Conservation (phyloP, 2,113 vertebrate genomes). For the Bettongia penicillata region DNA sequence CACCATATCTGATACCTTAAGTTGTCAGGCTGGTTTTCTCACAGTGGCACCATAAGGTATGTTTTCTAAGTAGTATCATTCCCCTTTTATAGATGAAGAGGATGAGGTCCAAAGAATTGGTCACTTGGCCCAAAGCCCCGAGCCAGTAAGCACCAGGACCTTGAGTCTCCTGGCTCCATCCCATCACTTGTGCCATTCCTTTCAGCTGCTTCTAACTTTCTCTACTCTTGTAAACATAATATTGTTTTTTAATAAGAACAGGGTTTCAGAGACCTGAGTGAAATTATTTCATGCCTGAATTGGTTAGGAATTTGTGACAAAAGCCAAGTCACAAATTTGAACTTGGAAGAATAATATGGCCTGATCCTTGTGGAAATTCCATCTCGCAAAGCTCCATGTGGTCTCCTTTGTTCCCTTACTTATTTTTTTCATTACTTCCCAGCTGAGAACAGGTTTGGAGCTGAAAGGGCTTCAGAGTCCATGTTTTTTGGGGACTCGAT, state of each 20-base stretch:
- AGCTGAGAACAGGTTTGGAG: background rate
- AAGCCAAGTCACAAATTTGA: background rate
- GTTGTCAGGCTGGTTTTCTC: background rate
- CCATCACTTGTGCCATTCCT: background rate
- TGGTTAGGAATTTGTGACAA: background rate
- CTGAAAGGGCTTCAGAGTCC: background rate
- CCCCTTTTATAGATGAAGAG: too few species aligned
- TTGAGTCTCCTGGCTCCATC: background rate
- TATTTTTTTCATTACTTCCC: conserved; percentile 38
- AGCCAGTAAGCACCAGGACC: background rate
- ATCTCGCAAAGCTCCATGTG: background rate
- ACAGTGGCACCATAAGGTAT: background rate
- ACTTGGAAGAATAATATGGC: background rate
- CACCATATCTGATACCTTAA: background rate
- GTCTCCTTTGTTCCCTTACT: background rate
- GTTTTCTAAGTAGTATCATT: background rate
- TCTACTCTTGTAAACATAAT: background rate
- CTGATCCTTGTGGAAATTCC: background rate
- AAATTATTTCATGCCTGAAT: background rate
- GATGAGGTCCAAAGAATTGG: background rate
- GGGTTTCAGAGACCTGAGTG: background rate
- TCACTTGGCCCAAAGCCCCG: background rate
- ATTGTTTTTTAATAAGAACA: background rate
- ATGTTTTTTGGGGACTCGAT: background rate
- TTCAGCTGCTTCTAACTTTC: background rate